Evolutionary conservation across 2,113 vertebrate genomes (phyloP), one percentile per base, ranked within the genome.

Genomic region (Chaenogobius annularis): DNA sequence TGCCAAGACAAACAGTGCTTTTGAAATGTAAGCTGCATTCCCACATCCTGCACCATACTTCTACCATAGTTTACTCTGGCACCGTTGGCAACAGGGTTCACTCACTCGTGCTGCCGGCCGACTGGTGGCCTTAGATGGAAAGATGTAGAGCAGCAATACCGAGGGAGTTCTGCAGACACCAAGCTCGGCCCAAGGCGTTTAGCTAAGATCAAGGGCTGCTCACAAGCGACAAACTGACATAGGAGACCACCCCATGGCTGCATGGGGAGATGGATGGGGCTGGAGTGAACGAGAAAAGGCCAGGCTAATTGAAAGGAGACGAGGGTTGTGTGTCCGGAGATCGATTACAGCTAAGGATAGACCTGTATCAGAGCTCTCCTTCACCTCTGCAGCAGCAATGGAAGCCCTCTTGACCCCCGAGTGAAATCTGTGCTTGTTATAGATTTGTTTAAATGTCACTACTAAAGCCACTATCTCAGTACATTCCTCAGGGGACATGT

Each of bases 341-440:
- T 92, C 84, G 70, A 91, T 90, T 73, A 83, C 78, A 69, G 81
- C 87, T 78, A 70, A 86, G 70, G 73, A 78, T 84, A 80, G 87
- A 88, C 75, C 78, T 69, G 64, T 70, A 86, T 83, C 75, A 62
- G 83, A 80, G 83, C 63, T 83, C 80, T 83, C 85, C 84, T 84
- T 84, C 76, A 83, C 72, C 77, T 77, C 81, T 31, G 78, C 19
- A 22, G 44, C 78, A 80, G 66, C 61, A 84, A 80, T 75, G 83
- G 69, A 74, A 47, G 47, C 70, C 61, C 48, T 52, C 11, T 66
- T 73, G 74, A 73, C 52, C 72, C 74, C 62, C 10, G 7, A 65
- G 73, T 72, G 75, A 17, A 78, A 68, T 77, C 69, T 78, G 68
- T 70, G 35, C 75, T 48, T 31, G 17, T 43, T 72, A 55, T 77